Conservation (phyloP, 2,888 invertebrate species). For the Platycheirus albimanus region DNA sequence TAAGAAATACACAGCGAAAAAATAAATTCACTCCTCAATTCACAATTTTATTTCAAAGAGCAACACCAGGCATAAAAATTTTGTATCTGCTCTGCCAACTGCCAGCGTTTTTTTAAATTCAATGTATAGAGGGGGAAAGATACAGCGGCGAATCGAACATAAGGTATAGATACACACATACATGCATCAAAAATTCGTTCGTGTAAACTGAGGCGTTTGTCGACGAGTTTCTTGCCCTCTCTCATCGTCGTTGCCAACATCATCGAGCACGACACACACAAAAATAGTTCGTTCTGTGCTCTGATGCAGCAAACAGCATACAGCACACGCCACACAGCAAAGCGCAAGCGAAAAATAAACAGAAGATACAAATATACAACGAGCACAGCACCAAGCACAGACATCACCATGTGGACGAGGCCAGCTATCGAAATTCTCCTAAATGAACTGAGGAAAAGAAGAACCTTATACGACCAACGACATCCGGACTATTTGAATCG, state of each 20-base stretch:
- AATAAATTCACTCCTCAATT: too few relatives aligned
- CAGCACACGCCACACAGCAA: too few relatives aligned
- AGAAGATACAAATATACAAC: not conserved
- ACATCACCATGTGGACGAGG: constrained; percentile 60
- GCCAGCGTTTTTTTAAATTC: not conserved
- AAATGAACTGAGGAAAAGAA: constrained; percentile 47
- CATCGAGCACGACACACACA: constrained; percentile 52
- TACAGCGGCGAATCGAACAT: constrained; percentile 17
- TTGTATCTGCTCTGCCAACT: not conserved
- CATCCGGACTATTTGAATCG: constrained; percentile 58
- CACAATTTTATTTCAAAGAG: too few relatives aligned
- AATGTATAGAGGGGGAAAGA: constrained; percentile 40
- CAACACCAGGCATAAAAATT: not conserved
- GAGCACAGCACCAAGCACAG: too few relatives aligned
- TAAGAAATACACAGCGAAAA: too few relatives aligned
- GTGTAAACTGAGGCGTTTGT: constrained; percentile 52
- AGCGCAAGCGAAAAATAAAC: not conserved
- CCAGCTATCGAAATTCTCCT: constrained; percentile 53
- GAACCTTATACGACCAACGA: constrained; percentile 45
- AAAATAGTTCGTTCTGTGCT: constrained; percentile 56
- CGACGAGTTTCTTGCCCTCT: constrained; percentile 2
- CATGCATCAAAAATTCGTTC: constrained; percentile 48
- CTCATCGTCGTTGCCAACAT: constrained; percentile 15
- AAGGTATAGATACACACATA: constrained; percentile 31
- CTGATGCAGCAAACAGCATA: constrained; percentile 63